Evolutionary conservation across 1,140 invertebrate genomes (phyloP), one percentile per base, ranked within the genome.

Genomic region (Nephotettix cincticeps): DNA sequence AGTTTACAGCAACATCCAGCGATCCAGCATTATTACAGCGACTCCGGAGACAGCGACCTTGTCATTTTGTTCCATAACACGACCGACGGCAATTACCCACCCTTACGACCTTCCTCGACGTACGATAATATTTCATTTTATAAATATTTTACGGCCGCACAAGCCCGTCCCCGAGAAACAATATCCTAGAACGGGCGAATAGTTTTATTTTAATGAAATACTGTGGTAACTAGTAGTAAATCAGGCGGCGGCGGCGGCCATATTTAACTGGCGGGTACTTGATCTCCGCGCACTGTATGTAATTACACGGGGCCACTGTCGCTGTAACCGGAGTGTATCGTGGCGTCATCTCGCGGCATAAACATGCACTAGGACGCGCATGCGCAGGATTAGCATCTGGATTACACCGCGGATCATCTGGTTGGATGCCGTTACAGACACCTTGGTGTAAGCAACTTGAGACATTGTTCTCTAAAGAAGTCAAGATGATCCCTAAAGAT

Each of bases 121-220:
- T n/a, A n/a, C 4, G 14, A 14, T 36, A 36, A 36, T 36, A 36
- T 36, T 36, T 36, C 32, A 36, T 36, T 36, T 51, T 51, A 51
- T 51, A 19, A 51, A 51, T 17, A 51, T 51, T 51, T 4, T 51
- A 51, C 14, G 14, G 47, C 47, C 6, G 47, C 21, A n/a, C 47
- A 14, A 36, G 32, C 4, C 32, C 4, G 14, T 14, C 14, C 32
- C 32, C 47, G 21, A 51, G 47, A 51, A 17, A 51, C 47, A 51
- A 51, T 51, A 51, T 51, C 47, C 47, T 51, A 51, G 47, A 51
- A 17, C 14, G 14, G 36, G 47, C 21, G 47, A 51, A 51, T 51
- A 51, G 47, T 51, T 51, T 51, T 51, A 51, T 51, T 51, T 36
- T 51, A 21, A 51, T 51, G 47, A 51, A 21, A 51, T 51, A 51